A percentile compares a stretch with the other conserved stretches of the same genome.
phyloP scores from a whole-genome alignment of 2,797 vertebrate genomes.

The Epinephelus awoara region DNA sequence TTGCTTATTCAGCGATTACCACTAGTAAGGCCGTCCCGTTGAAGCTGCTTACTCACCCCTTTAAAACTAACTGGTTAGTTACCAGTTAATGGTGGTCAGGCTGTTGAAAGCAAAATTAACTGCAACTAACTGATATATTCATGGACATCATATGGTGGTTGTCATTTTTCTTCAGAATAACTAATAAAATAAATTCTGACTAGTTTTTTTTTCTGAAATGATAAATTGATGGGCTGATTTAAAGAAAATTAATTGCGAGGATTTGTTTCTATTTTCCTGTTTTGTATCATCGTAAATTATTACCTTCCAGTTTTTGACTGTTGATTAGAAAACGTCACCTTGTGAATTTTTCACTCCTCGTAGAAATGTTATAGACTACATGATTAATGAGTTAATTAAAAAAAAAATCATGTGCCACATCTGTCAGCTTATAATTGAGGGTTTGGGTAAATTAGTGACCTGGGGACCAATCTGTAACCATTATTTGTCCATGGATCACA shows the following conservation, averaged over 20 bases:
- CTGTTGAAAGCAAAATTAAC: no score
- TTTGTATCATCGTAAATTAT: not conserved
- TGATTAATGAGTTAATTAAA: slow-evolving; percentile 6
- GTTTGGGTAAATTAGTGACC: slow-evolving; percentile 13
- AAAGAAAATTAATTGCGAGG: not conserved
- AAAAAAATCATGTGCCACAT: not conserved
- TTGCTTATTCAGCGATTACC: no score
- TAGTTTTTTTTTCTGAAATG: not conserved
- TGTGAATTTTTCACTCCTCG: not conserved
- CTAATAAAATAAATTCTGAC: not conserved
- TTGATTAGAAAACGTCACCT: not conserved
- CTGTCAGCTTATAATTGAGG: slow-evolving; percentile 4
- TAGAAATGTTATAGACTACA: not conserved
- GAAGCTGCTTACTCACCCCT: no score
- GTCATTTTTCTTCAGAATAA: not conserved
- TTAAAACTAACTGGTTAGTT: no score
- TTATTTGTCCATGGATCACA: not conserved
- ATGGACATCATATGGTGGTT: no score
- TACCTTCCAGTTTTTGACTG: not conserved
- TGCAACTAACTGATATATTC: no score
- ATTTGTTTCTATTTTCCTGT: not conserved
- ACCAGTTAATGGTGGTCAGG: no score
- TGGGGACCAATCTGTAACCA: not conserved
- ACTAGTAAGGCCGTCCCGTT: no score
- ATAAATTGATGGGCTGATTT: not conserved